phyloP scores from a whole-genome alignment of 2,113 vertebrate species.

The Tachuris rubrigastra region DNA sequence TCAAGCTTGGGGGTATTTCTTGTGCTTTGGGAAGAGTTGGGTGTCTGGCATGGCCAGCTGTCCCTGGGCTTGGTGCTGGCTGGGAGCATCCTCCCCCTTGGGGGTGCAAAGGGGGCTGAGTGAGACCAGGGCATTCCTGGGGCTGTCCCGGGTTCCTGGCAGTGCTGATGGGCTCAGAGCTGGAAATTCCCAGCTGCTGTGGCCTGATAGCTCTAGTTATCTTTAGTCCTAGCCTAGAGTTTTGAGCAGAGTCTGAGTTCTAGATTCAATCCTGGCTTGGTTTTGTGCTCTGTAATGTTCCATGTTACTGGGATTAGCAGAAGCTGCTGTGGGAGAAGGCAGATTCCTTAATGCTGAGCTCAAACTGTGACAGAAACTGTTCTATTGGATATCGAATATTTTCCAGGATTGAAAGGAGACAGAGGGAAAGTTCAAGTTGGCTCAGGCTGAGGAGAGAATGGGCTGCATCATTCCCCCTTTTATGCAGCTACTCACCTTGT shows the following conservation, averaged over 20 bases:
- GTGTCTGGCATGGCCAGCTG: not conserved
- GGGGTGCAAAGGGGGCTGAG: accelerated
- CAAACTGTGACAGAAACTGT: accelerated
- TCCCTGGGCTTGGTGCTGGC: not conserved
- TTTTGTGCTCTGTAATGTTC: not conserved
- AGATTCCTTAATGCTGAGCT: not conserved
- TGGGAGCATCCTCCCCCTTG: accelerated
- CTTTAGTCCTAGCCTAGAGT: not conserved
- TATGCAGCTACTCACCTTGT: not conserved
- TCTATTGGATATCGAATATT: not conserved
- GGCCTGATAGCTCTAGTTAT: not conserved
- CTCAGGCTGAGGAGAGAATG: not conserved
- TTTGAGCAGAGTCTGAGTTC: not conserved
- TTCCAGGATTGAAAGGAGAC: not conserved
- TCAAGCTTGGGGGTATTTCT: accelerated
- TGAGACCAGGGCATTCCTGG: not conserved
- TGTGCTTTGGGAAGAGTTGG: accelerated
- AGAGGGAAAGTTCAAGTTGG: not conserved
- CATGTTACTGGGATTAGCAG: not conserved
- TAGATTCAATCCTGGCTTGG: not conserved
- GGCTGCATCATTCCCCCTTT: accelerated
- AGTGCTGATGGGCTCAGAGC: not conserved
- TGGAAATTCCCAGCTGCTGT: not conserved
- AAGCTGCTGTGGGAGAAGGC: not conserved
- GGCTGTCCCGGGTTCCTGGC: not conserved